These are phyloP conservation scores for Cryptophagus acutangulus DNA, from an alignment of 2,888 invertebrate species.

Conservation along the genomic window DNA sequence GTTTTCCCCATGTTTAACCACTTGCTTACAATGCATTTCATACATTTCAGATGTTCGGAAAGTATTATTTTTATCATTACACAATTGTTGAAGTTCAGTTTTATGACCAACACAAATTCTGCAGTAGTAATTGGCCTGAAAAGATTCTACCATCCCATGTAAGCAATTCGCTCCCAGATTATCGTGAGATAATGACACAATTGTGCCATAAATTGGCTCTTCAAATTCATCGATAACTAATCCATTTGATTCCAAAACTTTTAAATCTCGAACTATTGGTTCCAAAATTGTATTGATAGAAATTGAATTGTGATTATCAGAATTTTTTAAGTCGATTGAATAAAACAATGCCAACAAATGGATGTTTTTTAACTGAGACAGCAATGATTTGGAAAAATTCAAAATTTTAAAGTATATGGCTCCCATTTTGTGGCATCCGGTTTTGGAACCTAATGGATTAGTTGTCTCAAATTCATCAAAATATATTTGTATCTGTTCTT, in stretches of 20 bases:
- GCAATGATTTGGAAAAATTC: slow-evolving; percentile 10
- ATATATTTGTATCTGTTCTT: too few relatives aligned
- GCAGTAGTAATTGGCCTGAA: slow-evolving; percentile 23
- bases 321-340: slow-evolving; percentile 18
- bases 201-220: slow-evolving; percentile 13
- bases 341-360: slow-evolving; percentile 21
- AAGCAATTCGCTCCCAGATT: slow-evolving; percentile 24
- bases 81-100: slow-evolving; percentile 5
- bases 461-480: too few relatives aligned
- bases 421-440: too few relatives aligned
- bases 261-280: slow-evolving; percentile 20
- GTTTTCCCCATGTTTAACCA: neutral
- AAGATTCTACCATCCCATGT: slow-evolving; percentile 22
- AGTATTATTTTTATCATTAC: neutral
- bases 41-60: slow-evolving; percentile 1
- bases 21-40: neutral
- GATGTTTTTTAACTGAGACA: slow-evolving; percentile 17
- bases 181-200: slow-evolving; percentile 19
- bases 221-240: slow-evolving; percentile 10
- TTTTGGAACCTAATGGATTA: too few relatives aligned
- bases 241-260: slow-evolving; percentile 19
- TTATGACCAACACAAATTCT: slow-evolving; percentile 22
- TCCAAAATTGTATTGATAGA: slow-evolving; percentile 16
- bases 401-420: too few relatives aligned
- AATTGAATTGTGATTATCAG: slow-evolving; percentile 1